Evolutionary conservation across 2,888 invertebrate genomes (phyloP), one percentile per base, ranked within the genome.

Genomic region (Ormia ochracea): DNA sequence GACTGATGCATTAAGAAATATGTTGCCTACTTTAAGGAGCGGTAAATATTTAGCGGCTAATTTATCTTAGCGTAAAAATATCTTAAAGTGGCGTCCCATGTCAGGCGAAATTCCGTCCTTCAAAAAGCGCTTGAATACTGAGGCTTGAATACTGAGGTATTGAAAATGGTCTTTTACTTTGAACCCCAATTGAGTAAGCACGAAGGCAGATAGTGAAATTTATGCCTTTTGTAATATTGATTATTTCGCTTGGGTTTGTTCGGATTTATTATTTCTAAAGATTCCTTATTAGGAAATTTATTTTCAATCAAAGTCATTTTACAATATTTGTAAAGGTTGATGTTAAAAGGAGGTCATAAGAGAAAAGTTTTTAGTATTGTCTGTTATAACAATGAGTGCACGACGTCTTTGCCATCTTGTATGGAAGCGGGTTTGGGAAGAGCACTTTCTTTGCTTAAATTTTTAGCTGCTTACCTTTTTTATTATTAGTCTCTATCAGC

Each of bases 241-340:
- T 70, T 59, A 59, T 50, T 19, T 50, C 19, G 59, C 33, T 12
- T 38, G 48, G 45, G 6, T 59, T 58, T 10, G 21, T 36, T 36
- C 33, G 9, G 31, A 6, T 12, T 10, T 36, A 9, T 43, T 9
- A 10, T 19, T 43, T 19, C 21, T 9, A 43, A 43, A 7, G 9
- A 4, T 19, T 43, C 5, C 1, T 9, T 43, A 2, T 43, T 43
- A 19, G 7, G 4, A 4, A 43, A 21, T 17, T 26, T 48, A 17
- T 17, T 65, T 52, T 33, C 63, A 63, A 36, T 45, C 52, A 63
- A 26, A 73, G 63, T 45, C 36, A 36, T 33, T 43, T 54, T 54
- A 21, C 36, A 36, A 43, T 26, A 43, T 1, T 19, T 4, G 12
- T 58, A 26, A 26, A 12, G 4, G 17, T 14, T 52, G 31, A 19